These are phyloP conservation scores for Halcyon malimbica DNA, from an alignment of 2,113 vertebrate genomes.

Conservation along the genomic window DNA sequence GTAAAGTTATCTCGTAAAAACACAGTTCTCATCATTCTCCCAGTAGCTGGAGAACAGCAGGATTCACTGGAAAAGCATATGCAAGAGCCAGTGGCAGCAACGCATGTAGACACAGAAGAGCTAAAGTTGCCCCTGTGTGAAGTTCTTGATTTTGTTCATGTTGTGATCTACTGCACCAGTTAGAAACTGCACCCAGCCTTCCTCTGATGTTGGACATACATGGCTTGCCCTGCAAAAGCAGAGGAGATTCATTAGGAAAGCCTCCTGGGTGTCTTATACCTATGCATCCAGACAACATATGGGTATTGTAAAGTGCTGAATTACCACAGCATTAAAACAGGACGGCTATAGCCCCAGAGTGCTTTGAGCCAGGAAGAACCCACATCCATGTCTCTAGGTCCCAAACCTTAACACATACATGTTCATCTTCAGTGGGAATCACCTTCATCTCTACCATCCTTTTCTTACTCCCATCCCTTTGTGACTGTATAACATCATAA, in stretches of 20 bases:
- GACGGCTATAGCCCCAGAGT: background rate
- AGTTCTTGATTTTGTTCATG: slow-evolving; percentile 85
- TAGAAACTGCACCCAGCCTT: slow-evolving; percentile 90
- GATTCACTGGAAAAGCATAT: slow-evolving; percentile 16
- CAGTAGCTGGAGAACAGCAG: background rate
- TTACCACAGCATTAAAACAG: background rate
- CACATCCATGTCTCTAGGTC: background rate
- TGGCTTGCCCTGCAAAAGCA: slow-evolving; percentile 83
- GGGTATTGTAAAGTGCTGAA: background rate
- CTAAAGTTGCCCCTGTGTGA: slow-evolving; percentile 78
- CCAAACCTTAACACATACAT: background rate
- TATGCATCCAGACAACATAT: background rate
- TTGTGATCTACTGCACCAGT: slow-evolving; percentile 86
- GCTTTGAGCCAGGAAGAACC: background rate
- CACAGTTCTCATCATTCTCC: background rate
- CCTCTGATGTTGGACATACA: slow-evolving; percentile 84
- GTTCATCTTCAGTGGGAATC: background rate
- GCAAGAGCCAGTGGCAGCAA: background rate
- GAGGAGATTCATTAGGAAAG: slow-evolving; percentile 32
- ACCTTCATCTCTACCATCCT: background rate
- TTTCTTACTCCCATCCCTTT: background rate
- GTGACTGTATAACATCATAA: background rate
- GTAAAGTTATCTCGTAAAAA: background rate
- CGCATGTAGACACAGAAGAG: background rate
- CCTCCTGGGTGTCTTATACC: background rate